Percentiles rank a stretch among this genome's conserved stretches.
Evolutionary conservation across 2,888 invertebrate genomes (phyloP).

Genomic region (Torymus auratus): DNA sequence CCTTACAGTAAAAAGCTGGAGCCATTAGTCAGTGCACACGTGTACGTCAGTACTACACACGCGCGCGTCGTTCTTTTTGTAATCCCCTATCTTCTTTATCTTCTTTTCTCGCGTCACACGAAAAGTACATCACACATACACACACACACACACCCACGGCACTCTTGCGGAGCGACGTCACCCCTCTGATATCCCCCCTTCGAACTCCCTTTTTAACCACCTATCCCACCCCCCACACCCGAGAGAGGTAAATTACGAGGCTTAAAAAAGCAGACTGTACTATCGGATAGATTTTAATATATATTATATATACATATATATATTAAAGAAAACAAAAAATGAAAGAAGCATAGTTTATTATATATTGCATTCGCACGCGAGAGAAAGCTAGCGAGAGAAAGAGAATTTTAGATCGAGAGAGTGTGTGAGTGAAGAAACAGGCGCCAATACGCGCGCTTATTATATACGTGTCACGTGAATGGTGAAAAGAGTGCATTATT

Average conservation of each 20-base stretch:
- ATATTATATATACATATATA: conserved; percentile 67
- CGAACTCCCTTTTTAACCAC: no score
- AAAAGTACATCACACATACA: background rate
- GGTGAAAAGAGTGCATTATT: conserved; percentile 57
- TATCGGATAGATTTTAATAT: conserved; percentile 75
- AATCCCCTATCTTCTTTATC: no score
- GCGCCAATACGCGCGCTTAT: conserved; percentile 43
- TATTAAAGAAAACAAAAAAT: conserved; percentile 63
- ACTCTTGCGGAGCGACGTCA: conserved; percentile 64
- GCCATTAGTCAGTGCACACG: conserved; percentile 47
- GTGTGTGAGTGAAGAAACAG: conserved; percentile 2
- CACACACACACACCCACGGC: conserved; percentile 19
- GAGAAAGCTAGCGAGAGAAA: conserved; percentile 10
- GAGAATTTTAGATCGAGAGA: conserved; percentile 5
- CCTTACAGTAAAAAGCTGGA: conserved; percentile 26
- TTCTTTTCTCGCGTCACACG: no score
- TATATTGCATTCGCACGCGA: conserved; percentile 62
- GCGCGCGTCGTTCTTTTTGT: background rate
- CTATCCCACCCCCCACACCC: conserved; percentile 43
- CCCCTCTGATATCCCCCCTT: background rate
- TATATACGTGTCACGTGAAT: conserved; percentile 15
- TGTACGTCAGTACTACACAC: conserved; percentile 22
- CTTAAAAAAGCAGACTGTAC: conserved; percentile 76
- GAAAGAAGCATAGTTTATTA: conserved; percentile 71
- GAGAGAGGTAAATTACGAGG: conserved; percentile 72